Base-by-base conservation (phyloP, 2,888 invertebrate species). In the Linhomoeus sp. region DNA sequence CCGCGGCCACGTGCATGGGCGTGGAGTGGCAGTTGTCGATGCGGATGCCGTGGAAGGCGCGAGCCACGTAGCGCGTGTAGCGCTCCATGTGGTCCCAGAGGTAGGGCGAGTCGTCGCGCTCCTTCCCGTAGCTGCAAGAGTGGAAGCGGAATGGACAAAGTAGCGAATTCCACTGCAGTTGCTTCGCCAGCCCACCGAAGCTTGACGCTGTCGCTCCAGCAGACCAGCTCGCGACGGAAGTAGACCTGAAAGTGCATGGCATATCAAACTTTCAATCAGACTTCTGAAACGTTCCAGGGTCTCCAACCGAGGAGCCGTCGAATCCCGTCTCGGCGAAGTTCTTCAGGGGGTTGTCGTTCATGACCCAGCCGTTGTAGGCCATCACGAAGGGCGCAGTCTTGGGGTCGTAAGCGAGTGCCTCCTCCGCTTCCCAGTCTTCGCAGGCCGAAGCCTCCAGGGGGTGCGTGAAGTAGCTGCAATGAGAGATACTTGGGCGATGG, bases 351-450 rank as follows among this genome's bases (percentile, higher is more conserved):
- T 97, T 88, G 51, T 81, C 78, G 64, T 79, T 76, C 87, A 97
- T 92, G 0, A 97, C 90, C 97, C 97, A 99, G 47, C 90, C 90
- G 71, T 99, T 97, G 71, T 88, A 90, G 38, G 90, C 94, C 85
- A 88, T 86, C 55, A 84, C 73, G 57, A 49, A 51, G 38, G 49
- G 46, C 3, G 51, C 48, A 19, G 41, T 29, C 12, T 50, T 46
- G 14, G 40, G 7, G 25, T 43, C 14, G 25, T 25, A 79, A 74
- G 81, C 77, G 41, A 73, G 70, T 48, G 73, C 69, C 69, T 86
- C 85, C 58, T 77, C 74, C 59, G 79, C 79, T 44, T 66, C 57
- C 46, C 77, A 64, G 45, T 67, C 66, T 52, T 66, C 69, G 43
- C 57, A 55, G n/a, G n/a, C n/a, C n/a, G n/a, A n/a, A n/a, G n/a